These are phyloP conservation scores for Muscina levida DNA, from an alignment of 2,888 invertebrate genomes.

Conservation along the genomic window DNA sequence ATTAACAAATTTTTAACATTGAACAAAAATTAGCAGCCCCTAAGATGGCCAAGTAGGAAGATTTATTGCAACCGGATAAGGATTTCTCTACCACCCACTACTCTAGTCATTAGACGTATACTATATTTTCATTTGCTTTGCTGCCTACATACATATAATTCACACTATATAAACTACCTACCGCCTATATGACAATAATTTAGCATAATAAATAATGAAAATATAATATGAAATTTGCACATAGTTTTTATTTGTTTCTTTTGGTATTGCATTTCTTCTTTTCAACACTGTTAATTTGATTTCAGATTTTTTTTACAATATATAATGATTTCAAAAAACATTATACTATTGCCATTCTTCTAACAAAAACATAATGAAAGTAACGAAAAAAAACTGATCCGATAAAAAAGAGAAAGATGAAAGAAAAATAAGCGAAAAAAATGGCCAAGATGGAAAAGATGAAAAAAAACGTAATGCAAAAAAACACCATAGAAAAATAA, in stretches of 20 bases:
- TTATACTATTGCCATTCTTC: slow-evolving; percentile 79
- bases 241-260: slow-evolving; percentile 40
- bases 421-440: no score
- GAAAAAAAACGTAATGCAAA: slow-evolving; percentile 69
- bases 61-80: no score
- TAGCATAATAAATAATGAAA: slow-evolving; percentile 27
- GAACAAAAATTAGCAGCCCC: no score
- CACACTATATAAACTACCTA: not conserved
- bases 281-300: slow-evolving; percentile 79
- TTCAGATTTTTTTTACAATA: slow-evolving; percentile 80
- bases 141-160: no score
- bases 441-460: slow-evolving; percentile 67
- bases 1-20: no score
- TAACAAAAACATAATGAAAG: slow-evolving; percentile 71
- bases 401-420: slow-evolving; percentile 68
- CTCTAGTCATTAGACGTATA: no score
- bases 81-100: no score
- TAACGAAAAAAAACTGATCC: slow-evolving; percentile 71
- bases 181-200: not conserved
- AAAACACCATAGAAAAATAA: no score
- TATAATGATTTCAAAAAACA: slow-evolving; percentile 80
- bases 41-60: no score
- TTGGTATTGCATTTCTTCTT: slow-evolving; percentile 72
- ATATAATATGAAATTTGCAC: slow-evolving; percentile 45
- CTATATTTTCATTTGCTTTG: no score